These are phyloP conservation scores for Sinocyclocheilus maitianheensis DNA, from an alignment of 2,113 vertebrate genomes.

Conservation along the genomic window DNA sequence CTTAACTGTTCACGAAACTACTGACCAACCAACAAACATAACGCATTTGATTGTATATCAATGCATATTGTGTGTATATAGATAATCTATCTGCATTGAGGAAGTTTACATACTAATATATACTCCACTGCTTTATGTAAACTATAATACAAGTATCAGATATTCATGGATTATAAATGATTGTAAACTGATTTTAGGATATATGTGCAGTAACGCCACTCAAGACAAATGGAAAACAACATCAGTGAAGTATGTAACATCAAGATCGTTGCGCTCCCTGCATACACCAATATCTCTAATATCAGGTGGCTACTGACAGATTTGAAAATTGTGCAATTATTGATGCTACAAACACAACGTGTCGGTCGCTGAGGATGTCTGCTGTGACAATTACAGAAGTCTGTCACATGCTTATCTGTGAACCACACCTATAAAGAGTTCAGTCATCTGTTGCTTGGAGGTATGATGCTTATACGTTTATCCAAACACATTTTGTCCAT, in stretches of 20 bases:
- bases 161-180: conserved; percentile 44
- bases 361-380: conserved; percentile 53
- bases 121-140: conserved; percentile 34
- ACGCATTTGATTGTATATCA: conserved; percentile 13
- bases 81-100: conserved; percentile 14
- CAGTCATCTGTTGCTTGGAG: conserved; percentile 42
- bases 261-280: conserved; percentile 28
- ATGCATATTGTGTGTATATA: not conserved
- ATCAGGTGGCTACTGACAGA: conserved; percentile 55
- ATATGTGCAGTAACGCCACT: not conserved
- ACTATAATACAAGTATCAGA: conserved; percentile 21
- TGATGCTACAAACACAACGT: conserved; percentile 32
- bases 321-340: conserved; percentile 22
- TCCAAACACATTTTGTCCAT: too few relatives aligned
- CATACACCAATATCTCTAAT: conserved; percentile 57
- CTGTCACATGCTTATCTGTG: conserved; percentile 49
- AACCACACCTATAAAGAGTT: conserved; percentile 61
- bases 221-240: conserved; percentile 6
- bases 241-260: conserved; percentile 20
- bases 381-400: conserved; percentile 55
- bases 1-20: not conserved
- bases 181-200: conserved; percentile 63
- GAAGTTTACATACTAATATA: conserved; percentile 29
- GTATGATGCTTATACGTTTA: conserved; percentile 43
- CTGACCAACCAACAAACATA: conserved; percentile 12